Conservation (phyloP, 2,888 invertebrate genomes). For the Kuschelorhynchus macadamiae region DNA sequence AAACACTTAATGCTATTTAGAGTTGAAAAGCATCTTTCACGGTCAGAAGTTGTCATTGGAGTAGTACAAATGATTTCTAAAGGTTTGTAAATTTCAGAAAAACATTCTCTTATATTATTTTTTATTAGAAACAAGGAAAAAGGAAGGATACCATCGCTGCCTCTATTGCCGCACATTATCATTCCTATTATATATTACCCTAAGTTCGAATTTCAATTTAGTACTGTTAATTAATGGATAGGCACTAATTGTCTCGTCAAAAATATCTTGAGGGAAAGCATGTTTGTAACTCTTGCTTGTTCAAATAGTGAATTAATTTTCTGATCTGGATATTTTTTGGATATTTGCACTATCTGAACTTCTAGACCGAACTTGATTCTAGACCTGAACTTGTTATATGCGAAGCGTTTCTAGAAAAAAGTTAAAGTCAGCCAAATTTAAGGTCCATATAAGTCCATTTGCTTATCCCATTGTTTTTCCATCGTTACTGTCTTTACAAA, state of each 20-base stretch:
- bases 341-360: no score
- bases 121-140: neutral
- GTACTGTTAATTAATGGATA: conserved; percentile 23
- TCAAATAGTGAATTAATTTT: no score
- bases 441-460: no score
- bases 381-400: no score
- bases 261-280: conserved; percentile 12
- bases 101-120: conserved; percentile 11
- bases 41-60: conserved; percentile 22
- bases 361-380: no score
- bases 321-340: no score
- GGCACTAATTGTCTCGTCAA: conserved; percentile 5
- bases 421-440: no score
- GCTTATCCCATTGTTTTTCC: no score
- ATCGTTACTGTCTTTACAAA: no score
- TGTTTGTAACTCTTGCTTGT: neutral
- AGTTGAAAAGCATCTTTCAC: conserved; percentile 24
- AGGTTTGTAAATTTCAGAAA: conserved; percentile 17
- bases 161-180: neutral
- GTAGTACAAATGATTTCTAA: conserved; percentile 18
- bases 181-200: conserved; percentile 2
- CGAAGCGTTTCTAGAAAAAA: no score
- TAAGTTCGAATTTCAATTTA: conserved; percentile 9
- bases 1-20: conserved; percentile 26
- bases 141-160: neutral